phyloP scores from a whole-genome alignment of 2,113 vertebrate species.

The Lota lota region DNA sequence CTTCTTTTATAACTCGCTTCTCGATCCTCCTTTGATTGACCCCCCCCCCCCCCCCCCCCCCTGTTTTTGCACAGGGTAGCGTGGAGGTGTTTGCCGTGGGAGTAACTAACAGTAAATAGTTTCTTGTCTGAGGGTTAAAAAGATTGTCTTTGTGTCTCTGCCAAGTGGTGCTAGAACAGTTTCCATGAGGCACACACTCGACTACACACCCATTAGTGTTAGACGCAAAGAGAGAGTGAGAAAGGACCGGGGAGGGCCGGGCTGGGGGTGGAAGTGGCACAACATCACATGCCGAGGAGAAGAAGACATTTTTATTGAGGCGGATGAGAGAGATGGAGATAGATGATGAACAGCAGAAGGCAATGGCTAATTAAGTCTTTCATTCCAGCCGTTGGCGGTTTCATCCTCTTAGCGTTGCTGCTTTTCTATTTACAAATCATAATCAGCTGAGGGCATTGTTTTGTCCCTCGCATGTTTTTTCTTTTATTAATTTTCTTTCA shows the following conservation, averaged over 20 bases:
- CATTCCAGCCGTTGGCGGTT: no score
- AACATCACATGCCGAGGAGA: no score
- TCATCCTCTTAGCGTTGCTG: no score
- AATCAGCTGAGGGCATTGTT: no score
- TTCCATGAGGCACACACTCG: conserved; percentile 47
- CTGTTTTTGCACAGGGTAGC: conserved; percentile 38
- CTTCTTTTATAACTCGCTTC: not conserved
- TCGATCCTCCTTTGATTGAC: conserved; percentile 7
- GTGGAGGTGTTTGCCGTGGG: conserved; percentile 36
- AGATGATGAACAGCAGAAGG: no score
- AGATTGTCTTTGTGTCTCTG: conserved; percentile 45
- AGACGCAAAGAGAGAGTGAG: conserved; percentile 6
- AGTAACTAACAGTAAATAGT: conserved; percentile 44
- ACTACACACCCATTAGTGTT: conserved; percentile 30
- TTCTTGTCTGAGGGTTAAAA: conserved; percentile 45
- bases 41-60: conserved; percentile 12
- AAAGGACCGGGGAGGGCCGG: not conserved
- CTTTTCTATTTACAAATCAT: no score
- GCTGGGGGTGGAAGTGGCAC: no score
- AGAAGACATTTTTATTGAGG: no score
- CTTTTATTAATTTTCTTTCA: no score
- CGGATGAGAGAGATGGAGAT: no score
- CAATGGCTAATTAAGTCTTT: no score
- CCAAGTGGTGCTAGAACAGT: conserved; percentile 46
- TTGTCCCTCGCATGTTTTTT: no score